These are phyloP conservation scores for Myxocyprinus asiaticus DNA, from an alignment of 2,113 vertebrate genomes.

Conservation along the genomic window DNA sequence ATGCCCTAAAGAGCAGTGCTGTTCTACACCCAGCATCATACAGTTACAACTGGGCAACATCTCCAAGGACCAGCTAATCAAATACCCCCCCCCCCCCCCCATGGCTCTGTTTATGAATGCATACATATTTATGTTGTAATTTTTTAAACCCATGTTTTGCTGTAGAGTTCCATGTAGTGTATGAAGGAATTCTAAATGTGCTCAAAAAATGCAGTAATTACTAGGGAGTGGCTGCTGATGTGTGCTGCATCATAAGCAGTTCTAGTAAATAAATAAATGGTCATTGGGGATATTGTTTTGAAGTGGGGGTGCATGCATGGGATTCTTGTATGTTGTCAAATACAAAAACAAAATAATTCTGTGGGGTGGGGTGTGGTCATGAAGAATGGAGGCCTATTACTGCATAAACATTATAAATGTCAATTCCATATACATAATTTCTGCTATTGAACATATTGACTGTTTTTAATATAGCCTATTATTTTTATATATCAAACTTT, in stretches of 20 bases:
- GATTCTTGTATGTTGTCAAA: slow-evolving; percentile 29
- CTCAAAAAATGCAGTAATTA: slow-evolving; percentile 65
- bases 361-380: background rate
- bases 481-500: background rate
- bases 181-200: slow-evolving; percentile 60
- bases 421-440: background rate
- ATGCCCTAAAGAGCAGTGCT: background rate
- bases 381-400: background rate
- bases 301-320: slow-evolving; percentile 46
- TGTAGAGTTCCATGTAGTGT: slow-evolving; percentile 54
- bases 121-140: slow-evolving; percentile 59
- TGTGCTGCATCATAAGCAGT: slow-evolving; percentile 70
- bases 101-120: slow-evolving; percentile 42
- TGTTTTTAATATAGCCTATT: background rate
- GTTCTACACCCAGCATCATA: background rate
- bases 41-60: slow-evolving; percentile 5
- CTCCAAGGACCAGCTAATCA: slow-evolving; percentile 33
- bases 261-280: slow-evolving; percentile 63
- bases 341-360: background rate
- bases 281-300: slow-evolving; percentile 53
- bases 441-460: background rate
- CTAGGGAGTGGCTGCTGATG: slow-evolving; percentile 46
- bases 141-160: slow-evolving; percentile 49
- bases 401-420: slow-evolving; percentile 21
- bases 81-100: slow-evolving; percentile 3